Evolutionary conservation across 2,113 vertebrate genomes (phyloP).

Genomic region (Neodontobutis hainanensis): DNA sequence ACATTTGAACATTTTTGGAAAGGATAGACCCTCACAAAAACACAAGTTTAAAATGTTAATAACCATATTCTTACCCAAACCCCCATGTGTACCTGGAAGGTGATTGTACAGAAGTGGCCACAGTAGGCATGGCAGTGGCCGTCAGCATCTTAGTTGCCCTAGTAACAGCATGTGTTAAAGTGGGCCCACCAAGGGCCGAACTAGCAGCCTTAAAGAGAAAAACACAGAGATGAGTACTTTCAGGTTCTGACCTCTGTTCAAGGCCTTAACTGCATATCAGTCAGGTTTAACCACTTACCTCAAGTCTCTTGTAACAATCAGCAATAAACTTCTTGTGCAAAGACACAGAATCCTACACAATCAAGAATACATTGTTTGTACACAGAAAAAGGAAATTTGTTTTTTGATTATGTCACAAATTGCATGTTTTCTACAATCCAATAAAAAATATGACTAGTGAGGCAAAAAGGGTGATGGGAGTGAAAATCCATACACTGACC

Average conservation of each 20-base stretch:
- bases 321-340: constrained; percentile 99
- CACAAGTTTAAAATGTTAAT: constrained; percentile 34
- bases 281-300: constrained; percentile 78
- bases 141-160: constrained; percentile 99
- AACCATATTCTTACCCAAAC: constrained; percentile 63
- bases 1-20: not conserved
- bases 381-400: not conserved
- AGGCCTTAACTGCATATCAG: not conserved
- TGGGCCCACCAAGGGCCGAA: constrained; percentile 94
- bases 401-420: not conserved
- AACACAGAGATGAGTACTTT: not conserved
- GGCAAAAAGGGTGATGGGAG: not conserved
- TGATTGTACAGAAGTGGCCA: constrained; percentile 97
- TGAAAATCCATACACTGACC: constrained; percentile 68
- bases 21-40: not conserved
- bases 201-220: constrained; percentile 87
- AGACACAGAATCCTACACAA: constrained; percentile 91
- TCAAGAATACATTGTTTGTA: not conserved
- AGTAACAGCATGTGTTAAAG: constrained; percentile 95
- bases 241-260: not conserved
- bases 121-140: constrained; percentile 97
- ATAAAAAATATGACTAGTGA: no score
- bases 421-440: not conserved
- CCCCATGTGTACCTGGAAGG: constrained; percentile 89
- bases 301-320: constrained; percentile 96